Percentiles rank a stretch among this genome's conserved stretches.
Conservation (phyloP, 2,113 vertebrate species). For the Cricetomys ansorgei region DNA sequence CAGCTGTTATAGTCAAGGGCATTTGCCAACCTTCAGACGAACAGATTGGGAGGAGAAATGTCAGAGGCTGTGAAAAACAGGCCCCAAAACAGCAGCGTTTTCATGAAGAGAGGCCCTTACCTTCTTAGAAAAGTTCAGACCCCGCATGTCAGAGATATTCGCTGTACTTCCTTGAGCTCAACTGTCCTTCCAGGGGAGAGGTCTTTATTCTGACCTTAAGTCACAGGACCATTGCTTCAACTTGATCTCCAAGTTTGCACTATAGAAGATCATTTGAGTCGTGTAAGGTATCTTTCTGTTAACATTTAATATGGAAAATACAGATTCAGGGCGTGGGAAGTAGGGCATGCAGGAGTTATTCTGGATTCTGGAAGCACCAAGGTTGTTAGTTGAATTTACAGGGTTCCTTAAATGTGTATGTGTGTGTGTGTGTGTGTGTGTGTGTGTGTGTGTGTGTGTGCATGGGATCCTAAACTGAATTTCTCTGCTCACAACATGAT, state of each 20-base stretch:
- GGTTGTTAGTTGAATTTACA: constrained; percentile 61
- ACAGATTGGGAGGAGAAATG: constrained; percentile 63
- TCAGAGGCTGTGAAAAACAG: constrained; percentile 6
- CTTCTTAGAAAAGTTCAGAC: constrained; percentile 23
- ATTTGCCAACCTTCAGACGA: neutral
- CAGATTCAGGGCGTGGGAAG: neutral
- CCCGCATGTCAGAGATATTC: neutral
- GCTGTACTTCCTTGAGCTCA: neutral
- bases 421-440: neutral
- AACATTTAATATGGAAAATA: constrained; percentile 5
- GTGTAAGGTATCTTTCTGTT: neutral
- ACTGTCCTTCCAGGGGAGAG: neutral
- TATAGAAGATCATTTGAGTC: neutral
- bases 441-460: constrained; percentile 49
- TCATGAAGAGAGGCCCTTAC: neutral
- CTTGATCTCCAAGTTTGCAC: neutral
- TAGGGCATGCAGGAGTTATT: neutral
- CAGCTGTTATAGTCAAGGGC: constrained; percentile 74
- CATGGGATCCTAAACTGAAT: neutral
- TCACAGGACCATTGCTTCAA: neutral
- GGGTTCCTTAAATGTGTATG: constrained; percentile 43
- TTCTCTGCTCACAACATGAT: constrained; percentile 59
- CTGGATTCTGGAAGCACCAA: constrained; percentile 42
- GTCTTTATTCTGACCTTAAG: neutral
- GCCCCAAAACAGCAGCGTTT: neutral